These are phyloP conservation scores for Taeniopygia guttata DNA, from an alignment of 2,797 vertebrate genomes.

Conservation along the genomic window DNA sequence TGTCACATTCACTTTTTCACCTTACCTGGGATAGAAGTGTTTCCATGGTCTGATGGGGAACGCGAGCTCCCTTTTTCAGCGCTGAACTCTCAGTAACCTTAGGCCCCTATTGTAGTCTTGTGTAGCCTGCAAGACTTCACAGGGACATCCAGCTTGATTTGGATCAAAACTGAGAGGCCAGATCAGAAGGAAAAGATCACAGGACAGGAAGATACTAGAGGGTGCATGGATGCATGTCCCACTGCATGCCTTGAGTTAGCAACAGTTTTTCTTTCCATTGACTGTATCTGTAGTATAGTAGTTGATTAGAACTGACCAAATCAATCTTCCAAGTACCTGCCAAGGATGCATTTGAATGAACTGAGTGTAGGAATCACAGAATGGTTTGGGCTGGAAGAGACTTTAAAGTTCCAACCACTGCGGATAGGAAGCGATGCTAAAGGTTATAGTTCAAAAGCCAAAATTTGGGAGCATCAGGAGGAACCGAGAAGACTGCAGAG, in stretches of 20 bases:
- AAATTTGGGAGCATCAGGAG: neutral
- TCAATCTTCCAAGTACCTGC: neutral
- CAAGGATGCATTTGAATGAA: neutral
- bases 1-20: neutral
- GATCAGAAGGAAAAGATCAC: neutral
- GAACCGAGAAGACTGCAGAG: neutral
- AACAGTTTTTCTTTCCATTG: neutral
- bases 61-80: accelerated
- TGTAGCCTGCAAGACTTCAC: accelerated
- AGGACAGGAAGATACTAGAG: neutral
- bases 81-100: neutral
- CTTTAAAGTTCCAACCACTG: neutral
- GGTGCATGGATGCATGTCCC: neutral
- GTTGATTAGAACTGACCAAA: neutral
- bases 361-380: neutral
- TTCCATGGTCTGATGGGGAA: neutral
- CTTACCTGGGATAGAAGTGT: neutral
- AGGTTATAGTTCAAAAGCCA: neutral
- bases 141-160: neutral
- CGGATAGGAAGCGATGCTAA: accelerated
- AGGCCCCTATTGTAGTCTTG: neutral
- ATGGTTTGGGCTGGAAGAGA: neutral
- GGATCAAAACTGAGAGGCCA: neutral
- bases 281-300: neutral
- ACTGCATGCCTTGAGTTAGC: neutral